Evolutionary conservation across 2,797 vertebrate genomes (phyloP).

Genomic region (Brachyalestes nurse): DNA sequence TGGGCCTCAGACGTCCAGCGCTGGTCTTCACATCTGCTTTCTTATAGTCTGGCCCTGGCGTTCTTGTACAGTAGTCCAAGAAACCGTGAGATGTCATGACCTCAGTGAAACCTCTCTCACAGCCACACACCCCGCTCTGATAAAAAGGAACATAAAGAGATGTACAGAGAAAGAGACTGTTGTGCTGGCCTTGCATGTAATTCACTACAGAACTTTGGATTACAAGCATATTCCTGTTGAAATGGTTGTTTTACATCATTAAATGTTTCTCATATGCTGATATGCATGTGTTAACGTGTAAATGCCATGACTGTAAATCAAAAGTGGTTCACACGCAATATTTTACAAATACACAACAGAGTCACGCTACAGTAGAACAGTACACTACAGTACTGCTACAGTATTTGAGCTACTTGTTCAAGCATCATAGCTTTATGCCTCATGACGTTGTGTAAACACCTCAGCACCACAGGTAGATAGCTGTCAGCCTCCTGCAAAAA

Average conservation of each 20-base stretch:
- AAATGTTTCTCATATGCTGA: not conserved
- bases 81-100: constrained; percentile 85
- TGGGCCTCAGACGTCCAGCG: constrained; percentile 78
- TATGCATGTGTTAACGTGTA: not conserved
- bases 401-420: not conserved
- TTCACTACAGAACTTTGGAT: not conserved
- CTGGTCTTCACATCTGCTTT: constrained; percentile 85
- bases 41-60: constrained; percentile 82
- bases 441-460: not conserved
- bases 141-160: not conserved
- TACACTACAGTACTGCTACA: too few species aligned
- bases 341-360: too few species aligned
- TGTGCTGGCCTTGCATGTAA: not conserved
- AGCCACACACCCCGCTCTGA: constrained; percentile 84
- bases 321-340: not conserved
- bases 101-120: constrained; percentile 84
- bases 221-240: not conserved
- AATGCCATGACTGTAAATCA: not conserved
- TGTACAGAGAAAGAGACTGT: not conserved
- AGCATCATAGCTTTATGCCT: not conserved
- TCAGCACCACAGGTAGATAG: not conserved
- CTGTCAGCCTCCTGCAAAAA: not conserved
- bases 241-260: not conserved
- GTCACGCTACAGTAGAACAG: too few species aligned
- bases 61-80: constrained; percentile 87